These are phyloP conservation scores for Falco concolor DNA, from an alignment of 2,797 vertebrate species.

Conservation along the genomic window DNA sequence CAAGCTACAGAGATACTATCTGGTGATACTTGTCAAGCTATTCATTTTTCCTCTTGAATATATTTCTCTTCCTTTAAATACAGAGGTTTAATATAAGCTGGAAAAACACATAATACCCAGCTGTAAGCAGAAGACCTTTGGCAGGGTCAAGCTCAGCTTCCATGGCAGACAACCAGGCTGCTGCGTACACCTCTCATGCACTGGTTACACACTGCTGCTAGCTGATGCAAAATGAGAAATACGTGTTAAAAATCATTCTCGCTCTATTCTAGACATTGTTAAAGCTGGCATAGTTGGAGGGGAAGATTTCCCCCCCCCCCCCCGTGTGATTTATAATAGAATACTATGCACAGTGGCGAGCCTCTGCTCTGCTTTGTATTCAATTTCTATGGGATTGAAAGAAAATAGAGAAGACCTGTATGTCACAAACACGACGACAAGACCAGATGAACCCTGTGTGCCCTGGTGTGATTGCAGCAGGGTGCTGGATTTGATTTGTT, in stretches of 20 bases:
- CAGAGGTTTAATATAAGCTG: neutral
- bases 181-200: rapidly evolving
- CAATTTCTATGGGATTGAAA: neutral
- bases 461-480: neutral
- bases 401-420: neutral
- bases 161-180: rapidly evolving
- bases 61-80: neutral
- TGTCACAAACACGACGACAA: neutral
- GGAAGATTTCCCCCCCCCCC: neutral
- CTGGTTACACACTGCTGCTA: rapidly evolving
- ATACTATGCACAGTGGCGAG: neutral
- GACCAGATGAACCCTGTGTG: neutral
- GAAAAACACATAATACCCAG: neutral
- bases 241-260: neutral
- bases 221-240: neutral
- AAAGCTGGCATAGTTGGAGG: neutral
- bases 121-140: neutral
- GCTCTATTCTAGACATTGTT: neutral
- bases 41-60: neutral
- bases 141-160: neutral
- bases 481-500: neutral
- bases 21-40: neutral
- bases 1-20: no score
- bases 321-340: neutral
- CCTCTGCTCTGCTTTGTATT: neutral